These are phyloP conservation scores for Anoplophora glabripennis DNA, from an alignment of 1,140 invertebrate species.

Conservation along the genomic window DNA sequence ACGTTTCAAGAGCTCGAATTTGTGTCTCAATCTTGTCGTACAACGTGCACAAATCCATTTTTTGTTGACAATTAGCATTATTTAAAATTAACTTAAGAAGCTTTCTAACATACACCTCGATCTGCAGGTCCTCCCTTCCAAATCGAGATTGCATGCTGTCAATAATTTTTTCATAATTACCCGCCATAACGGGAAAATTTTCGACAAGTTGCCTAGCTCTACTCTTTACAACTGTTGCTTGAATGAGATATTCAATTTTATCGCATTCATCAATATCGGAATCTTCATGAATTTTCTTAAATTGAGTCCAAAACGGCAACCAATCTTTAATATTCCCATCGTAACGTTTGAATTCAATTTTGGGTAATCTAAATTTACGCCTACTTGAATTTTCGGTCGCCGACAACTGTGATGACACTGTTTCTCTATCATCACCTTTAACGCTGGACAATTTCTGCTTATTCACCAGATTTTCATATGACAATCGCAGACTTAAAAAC, in stretches of 20 bases:
- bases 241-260: slow-evolving; percentile 10
- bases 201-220: slow-evolving; percentile 3
- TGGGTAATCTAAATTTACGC: slow-evolving; percentile 8
- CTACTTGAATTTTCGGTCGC: background rate
- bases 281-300: slow-evolving; percentile 9
- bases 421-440: no score
- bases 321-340: slow-evolving; percentile 8
- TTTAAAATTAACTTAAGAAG: background rate
- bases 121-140: background rate
- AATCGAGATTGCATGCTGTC: background rate
- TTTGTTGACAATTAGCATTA: background rate
- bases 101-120: background rate
- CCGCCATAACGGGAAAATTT: slow-evolving; percentile 2
- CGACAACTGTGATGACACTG: no score
- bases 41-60: background rate
- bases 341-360: slow-evolving; percentile 2
- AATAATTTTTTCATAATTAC: slow-evolving; percentile 7
- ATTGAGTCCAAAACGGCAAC: slow-evolving; percentile 7
- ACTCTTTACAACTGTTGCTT: slow-evolving; percentile 3
- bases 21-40: slow-evolving; percentile 2
- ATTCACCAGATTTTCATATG: no score
- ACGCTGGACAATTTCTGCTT: no score
- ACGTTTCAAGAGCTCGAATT: slow-evolving; percentile 7
- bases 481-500: no score
- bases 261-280: background rate